Conservation (phyloP, 2,888 invertebrate genomes). For the Drosophila mimetica region DNA sequence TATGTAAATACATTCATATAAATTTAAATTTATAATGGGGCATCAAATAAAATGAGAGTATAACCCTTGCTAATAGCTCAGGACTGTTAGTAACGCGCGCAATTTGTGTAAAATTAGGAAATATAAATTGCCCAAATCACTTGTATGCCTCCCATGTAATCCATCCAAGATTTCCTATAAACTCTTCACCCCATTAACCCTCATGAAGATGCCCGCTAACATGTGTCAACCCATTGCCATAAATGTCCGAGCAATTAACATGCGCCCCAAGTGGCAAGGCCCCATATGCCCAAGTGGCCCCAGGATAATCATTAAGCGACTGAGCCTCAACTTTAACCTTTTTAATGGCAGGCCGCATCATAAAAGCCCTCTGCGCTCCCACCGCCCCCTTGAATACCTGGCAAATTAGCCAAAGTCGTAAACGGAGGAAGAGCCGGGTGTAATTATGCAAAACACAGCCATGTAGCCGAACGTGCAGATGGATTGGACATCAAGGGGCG, state of each 20-base stretch:
- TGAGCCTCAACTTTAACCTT: constrained; percentile 73
- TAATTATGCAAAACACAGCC: constrained; percentile 73
- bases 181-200: constrained; percentile 19
- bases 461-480: constrained; percentile 30
- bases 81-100: too few relatives aligned
- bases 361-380: constrained; percentile 26
- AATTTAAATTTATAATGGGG: too few relatives aligned
- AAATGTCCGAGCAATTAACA: constrained; percentile 49
- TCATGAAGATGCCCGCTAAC: constrained; percentile 24
- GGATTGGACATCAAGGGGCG: constrained; percentile 25
- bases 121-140: background rate
- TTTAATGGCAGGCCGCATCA: constrained; percentile 62
- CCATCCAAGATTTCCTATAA: constrained; percentile 7
- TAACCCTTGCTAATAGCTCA: too few relatives aligned
- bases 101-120: background rate
- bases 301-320: constrained; percentile 54
- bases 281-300: constrained; percentile 31
- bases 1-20: too few relatives aligned
- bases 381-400: constrained; percentile 14
- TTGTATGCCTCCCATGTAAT: background rate
- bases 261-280: constrained; percentile 34
- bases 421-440: constrained; percentile 55
- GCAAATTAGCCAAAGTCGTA: constrained; percentile 66
- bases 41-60: too few relatives aligned
- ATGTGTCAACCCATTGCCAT: constrained; percentile 55